Evolutionary conservation across 2,888 invertebrate genomes (phyloP), one percentile per base, ranked within the genome.

Genomic region (Sarcophaga variegata): DNA sequence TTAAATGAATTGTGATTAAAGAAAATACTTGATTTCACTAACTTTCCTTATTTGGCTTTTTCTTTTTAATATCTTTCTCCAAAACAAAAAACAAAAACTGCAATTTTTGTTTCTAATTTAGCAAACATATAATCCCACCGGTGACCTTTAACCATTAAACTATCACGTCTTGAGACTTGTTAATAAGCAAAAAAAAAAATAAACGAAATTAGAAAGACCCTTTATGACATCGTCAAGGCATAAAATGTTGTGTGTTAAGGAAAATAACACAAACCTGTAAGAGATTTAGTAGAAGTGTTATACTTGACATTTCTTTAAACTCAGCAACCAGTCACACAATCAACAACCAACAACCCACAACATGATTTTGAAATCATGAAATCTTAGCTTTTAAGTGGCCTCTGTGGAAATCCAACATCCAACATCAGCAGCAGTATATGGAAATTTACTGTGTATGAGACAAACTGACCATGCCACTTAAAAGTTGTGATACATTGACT

Each of bases 271-370:
- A 54, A 71, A 59, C 72, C 45, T 37, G 59, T 37, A 72, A 71
- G 27, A 75, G n/a, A n/a, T 22, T 64, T 45, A 63, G 4, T 20
- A 66, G 59, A 60, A 72, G 45, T 71, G 54, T 80, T 85, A 85
- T 63, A 81, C 85, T 85, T 81, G 85, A 81, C 85, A 85, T 85
- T 85, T 85, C 72, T 62, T 77, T 74, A 63, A 37, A 37, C 8
- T 37, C 10, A 37, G 67, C 75, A 80, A 27, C 45, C 25, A 12
- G 4, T n/a, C 63, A 83, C 25, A 66, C 59, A 59, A 37, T 4
- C 69, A 63, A 8, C 72, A 59, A 37, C 8, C 69, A 72, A 54
- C 80, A 72, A 60, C 63, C 63, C 54, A 64, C 63, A 71, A 79
- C 54, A 71, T 64, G 37, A 37, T 10, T 37, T 37, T 37, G 37